A percentile compares a stretch with the other conserved stretches of the same genome.
Evolutionary conservation across 2,113 vertebrate species (phyloP).

Genomic region (Hydropotes inermis): DNA sequence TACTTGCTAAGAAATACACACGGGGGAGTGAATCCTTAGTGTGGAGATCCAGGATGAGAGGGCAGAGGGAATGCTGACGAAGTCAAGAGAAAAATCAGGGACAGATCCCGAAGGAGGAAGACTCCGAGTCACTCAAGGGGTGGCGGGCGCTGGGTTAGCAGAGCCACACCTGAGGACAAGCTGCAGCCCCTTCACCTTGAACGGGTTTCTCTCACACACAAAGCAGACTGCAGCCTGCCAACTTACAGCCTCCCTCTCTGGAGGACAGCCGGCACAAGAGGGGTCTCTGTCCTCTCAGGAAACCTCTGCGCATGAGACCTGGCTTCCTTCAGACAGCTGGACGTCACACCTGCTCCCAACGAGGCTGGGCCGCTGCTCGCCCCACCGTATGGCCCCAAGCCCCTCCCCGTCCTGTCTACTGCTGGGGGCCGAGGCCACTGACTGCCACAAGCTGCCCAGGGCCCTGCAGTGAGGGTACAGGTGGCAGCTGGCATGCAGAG

Average conservation of each 20-base stretch:
- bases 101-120: not conserved
- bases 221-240: not conserved
- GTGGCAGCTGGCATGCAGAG: not conserved
- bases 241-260: not conserved
- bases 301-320: not conserved
- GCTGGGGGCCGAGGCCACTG: not conserved
- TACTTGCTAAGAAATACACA: not conserved
- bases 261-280: not conserved
- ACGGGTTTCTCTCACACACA: not conserved
- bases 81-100: not conserved
- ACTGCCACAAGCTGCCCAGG: not conserved
- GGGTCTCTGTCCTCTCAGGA: not conserved
- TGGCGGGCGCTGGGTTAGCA: no score
- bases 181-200: not conserved
- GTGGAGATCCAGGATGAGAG: not conserved
- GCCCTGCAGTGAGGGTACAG: not conserved
- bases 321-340: not conserved
- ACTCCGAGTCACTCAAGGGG: rapidly evolving
- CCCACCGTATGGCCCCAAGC: not conserved
- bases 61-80: not conserved
- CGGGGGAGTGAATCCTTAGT: not conserved
- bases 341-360: rapidly evolving
- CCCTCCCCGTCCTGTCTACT: rapidly evolving
- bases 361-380: not conserved
- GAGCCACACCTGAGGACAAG: no score